Evolutionary conservation across 2,113 vertebrate genomes (phyloP), one percentile per base, ranked within the genome.

Genomic region (Psilopogon haemacephalus): DNA sequence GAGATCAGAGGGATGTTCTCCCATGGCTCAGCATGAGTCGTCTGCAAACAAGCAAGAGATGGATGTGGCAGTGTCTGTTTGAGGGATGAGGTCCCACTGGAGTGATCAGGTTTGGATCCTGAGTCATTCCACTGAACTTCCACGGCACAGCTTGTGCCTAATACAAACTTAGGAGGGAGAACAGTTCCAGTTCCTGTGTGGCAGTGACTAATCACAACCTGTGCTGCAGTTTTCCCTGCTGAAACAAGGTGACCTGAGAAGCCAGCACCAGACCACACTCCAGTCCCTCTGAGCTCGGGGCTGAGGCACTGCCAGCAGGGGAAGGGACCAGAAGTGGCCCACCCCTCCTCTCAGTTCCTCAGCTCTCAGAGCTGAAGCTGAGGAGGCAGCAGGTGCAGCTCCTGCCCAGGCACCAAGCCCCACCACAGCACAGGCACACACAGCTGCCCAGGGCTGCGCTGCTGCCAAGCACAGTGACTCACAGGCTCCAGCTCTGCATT

Each of bases 401-500:
- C 54, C 82, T 37, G 62, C 58, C 74, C 9, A 4, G 28, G 69
- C 42, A 68, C 30, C 83, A 35, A 77, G 9, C 32, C 48, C 48
- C 71, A 8, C 1, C 3, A 52, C 35, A 69, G 62, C 21, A 56
- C 1, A 2, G 35, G 58, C 80, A 30, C 55, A 88, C 69, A 46
- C 23, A 9, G 10, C 46, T n/a, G n/a, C n/a, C n/a, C n/a, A n/a
- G n/a, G 27, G 5, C 58, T 89, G 27, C 0, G 46, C 48, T 15
- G 62, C 90, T 85, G 89, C 89, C 93, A 85, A 83, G 84, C 67
- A 18, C 65, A 7, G 40, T 24, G 68, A 89, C 16, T 91, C 94
- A 85, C 46, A 20, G 40, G 84, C 12, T 27, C 63, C 13, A 1
- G 76, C 71, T 21, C 38, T 44, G 11, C 15, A 56, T 2, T 33